Percentiles rank a stretch among this genome's conserved stretches.
phyloP scores from a whole-genome alignment of 2,113 vertebrate species.

The Rhinichthys klamathensis region DNA sequence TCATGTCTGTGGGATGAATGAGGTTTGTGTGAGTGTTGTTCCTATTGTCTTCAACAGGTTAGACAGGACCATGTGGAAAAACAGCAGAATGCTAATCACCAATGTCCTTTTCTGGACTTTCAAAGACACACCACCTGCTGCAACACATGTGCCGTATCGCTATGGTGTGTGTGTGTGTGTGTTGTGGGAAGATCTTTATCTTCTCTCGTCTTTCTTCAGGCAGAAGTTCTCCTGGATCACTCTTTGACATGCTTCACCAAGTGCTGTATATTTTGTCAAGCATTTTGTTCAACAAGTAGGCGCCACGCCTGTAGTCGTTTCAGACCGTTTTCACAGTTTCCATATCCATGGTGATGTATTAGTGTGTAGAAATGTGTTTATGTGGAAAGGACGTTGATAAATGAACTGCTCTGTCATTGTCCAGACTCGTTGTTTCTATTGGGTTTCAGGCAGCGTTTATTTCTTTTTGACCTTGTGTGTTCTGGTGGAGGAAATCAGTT shows the following conservation, averaged over 20 bases:
- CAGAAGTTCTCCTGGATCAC: not conserved
- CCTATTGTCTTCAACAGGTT: constrained; percentile 47
- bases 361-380: constrained; percentile 42
- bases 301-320: not conserved
- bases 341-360: not conserved
- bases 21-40: constrained; percentile 42
- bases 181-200: constrained; percentile 14
- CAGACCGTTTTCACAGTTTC: not conserved
- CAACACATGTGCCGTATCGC: constrained; percentile 19
- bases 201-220: not conserved
- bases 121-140: constrained; percentile 50
- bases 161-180: constrained; percentile 14
- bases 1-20: constrained; percentile 33
- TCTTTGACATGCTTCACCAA: constrained; percentile 2
- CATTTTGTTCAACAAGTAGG: not conserved
- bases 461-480: constrained; percentile 3
- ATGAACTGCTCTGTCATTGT: constrained; percentile 32
- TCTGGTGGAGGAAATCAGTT: not conserved
- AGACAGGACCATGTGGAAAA: constrained; percentile 47
- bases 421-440: not conserved
- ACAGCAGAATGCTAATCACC: constrained; percentile 14
- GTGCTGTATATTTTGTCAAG: constrained; percentile 23
- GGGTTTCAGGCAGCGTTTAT: not conserved
- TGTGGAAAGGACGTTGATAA: constrained; percentile 20
- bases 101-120: constrained; percentile 53